Percentiles rank a stretch among this genome's conserved stretches.
These are phyloP conservation scores for Petrocephalus schoutedeni DNA, from an alignment of 2,797 vertebrate species.

Conservation along the genomic window DNA sequence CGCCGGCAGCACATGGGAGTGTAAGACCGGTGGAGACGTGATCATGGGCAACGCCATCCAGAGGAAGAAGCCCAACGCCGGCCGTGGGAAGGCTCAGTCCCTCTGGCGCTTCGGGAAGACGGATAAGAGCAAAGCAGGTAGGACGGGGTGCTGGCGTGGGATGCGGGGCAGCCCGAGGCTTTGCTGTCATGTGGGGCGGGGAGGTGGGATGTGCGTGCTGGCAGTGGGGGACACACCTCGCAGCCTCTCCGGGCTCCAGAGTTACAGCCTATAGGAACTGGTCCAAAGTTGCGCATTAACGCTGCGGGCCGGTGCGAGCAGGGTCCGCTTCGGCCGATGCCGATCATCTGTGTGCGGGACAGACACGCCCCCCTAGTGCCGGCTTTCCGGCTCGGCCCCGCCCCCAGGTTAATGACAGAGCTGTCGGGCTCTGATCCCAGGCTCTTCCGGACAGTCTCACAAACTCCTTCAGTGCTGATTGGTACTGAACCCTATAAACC, in stretches of 20 bases:
- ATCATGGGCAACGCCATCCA: conserved; percentile 64
- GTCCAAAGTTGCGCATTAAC: not conserved
- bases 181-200: not conserved
- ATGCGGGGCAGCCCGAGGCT: not conserved
- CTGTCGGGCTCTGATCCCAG: not conserved
- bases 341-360: not conserved
- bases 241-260: not conserved
- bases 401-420: not conserved
- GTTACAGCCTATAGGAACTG: not conserved
- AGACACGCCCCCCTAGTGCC: not conserved
- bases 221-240: not conserved
- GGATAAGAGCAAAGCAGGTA: conserved; percentile 61
- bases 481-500: not conserved
- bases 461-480: not conserved
- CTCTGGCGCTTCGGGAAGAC: conserved; percentile 52
- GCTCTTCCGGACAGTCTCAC: not conserved
- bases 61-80: conserved; percentile 50
- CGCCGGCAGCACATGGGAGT: conserved; percentile 25
- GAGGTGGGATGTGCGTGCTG: not conserved
- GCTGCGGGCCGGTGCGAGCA: not conserved
- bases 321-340: not conserved
- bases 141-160: conserved; percentile 21
- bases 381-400: not conserved
- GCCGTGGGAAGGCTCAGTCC: conserved; percentile 39
- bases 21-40: conserved; percentile 37